These are phyloP conservation scores for Octonoba sinensis DNA, from an alignment of 2,888 invertebrate species.

Conservation along the genomic window DNA sequence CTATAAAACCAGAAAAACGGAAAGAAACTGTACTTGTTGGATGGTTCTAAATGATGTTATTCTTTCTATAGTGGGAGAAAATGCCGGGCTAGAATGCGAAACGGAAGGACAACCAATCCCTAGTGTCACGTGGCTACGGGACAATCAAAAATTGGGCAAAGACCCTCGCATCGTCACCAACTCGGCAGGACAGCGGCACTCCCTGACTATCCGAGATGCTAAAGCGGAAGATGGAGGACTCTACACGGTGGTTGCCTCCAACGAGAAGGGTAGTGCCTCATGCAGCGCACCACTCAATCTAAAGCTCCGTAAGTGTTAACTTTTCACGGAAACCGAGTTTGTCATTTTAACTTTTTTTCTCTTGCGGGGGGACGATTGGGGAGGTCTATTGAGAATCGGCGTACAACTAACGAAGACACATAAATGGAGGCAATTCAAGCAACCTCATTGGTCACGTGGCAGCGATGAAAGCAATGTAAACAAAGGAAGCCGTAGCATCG, in stretches of 20 bases:
- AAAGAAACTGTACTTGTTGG: too few species aligned
- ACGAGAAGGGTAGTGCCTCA: slow-evolving; percentile 80
- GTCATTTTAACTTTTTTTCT: not conserved
- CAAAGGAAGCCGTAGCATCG: too few species aligned
- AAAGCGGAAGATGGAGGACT: slow-evolving; percentile 84
- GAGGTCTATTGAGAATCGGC: too few species aligned
- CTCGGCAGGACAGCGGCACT: slow-evolving; percentile 75
- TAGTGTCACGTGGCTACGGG: slow-evolving; percentile 87
- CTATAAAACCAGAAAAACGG: too few species aligned
- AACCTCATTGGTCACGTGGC: too few species aligned
- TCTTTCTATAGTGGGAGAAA: slow-evolving; percentile 81
- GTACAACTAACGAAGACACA: too few species aligned
- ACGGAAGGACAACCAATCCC: slow-evolving; percentile 77
- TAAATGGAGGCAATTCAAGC: too few species aligned
- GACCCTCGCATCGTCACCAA: slow-evolving; percentile 81
- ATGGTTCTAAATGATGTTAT: not conserved
- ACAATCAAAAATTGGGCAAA: slow-evolving; percentile 84
- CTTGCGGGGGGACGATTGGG: not conserved
- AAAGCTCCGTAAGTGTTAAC: slow-evolving; percentile 57
- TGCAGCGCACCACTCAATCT: slow-evolving; percentile 90
- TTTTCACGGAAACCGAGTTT: not conserved
- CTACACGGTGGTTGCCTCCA: slow-evolving; percentile 89
- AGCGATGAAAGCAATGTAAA: too few species aligned
- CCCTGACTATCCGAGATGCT: slow-evolving; percentile 80
- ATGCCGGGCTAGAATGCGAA: slow-evolving; percentile 84